Base-by-base conservation (phyloP, 2,888 invertebrate species). In the Apamea sordens region DNA sequence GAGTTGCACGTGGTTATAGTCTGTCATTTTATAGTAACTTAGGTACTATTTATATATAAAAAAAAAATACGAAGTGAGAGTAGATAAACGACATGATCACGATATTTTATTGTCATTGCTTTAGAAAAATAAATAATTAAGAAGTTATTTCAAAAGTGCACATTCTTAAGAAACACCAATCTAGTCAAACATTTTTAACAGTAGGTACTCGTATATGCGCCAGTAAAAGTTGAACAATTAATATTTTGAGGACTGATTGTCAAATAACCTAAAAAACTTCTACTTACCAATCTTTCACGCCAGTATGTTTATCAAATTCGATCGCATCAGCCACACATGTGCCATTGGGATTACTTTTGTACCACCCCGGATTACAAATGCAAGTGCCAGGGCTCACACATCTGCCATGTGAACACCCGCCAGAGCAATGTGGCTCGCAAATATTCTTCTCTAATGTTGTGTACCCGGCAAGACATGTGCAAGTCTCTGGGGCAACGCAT, bases 401-500 rank as follows among this genome's bases (percentile, higher is more conserved):
- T 10, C 0, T 56, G 18, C 84, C 84, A 71, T 85, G 47, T 47
- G 13, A 47, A 47, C 47, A 47, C 13, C 47, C 47, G 4, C 47
- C 13, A 47, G 47, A 47, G 13, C 47, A 47, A 13, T 47, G 47
- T 13, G 47, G 84, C 50, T 24, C 4, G n/a, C 84, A 85, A 59
- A 73, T 41, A 72, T 76, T 63, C 11, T 44, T 73, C 2, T 64
- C 47, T 10, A 41, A 15, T 28, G 41, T 21, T n/a, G 18, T 21
- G 41, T 74, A 84, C 1, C 84, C 84, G 1, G 50, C 2, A 18
- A 71, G 63, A 71, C 84, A 87, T 61, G 68, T n/a, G 8, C 88
- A 88, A 15, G 15, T 81, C 7, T 87, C 76, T 0, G 84, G 85
- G 3, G 79, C 84, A 13, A 72, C 59, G 61, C 84, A 84, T 10